Conservation (phyloP, 2,797 vertebrate species). For the Erethizon dorsatum region DNA sequence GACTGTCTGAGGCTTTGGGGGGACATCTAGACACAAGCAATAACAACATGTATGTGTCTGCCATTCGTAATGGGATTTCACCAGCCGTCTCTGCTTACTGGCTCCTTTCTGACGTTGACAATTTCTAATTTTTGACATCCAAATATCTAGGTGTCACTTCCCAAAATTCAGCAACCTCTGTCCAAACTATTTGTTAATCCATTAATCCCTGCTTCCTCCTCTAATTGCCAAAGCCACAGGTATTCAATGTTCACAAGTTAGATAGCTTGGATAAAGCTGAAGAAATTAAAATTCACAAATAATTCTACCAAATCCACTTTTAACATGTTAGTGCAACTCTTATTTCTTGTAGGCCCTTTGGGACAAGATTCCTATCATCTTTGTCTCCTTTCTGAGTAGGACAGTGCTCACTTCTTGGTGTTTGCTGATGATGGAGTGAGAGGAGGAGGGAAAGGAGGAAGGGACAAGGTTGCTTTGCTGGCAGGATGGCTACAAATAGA, state of each 20-base stretch:
- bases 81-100: not conserved
- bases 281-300: constrained; percentile 1
- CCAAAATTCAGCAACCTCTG: not conserved
- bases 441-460: not conserved
- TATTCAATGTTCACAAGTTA: not conserved
- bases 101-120: not conserved
- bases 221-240: not conserved
- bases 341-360: not conserved
- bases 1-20: not conserved
- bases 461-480: not conserved
- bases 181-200: constrained; percentile 1
- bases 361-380: not conserved
- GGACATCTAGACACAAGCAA: not conserved
- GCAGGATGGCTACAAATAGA: not conserved
- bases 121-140: not conserved
- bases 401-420: not conserved
- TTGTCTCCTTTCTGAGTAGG: not conserved
- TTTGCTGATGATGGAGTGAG: not conserved
- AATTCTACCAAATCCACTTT: not conserved
- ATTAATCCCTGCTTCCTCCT: not conserved
- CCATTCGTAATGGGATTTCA: not conserved
- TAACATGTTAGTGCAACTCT: not conserved
- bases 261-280: not conserved
- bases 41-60: not conserved
- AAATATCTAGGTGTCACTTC: not conserved